Evolutionary conservation across 2,888 invertebrate genomes (phyloP), one percentile per base, ranked within the genome.

Genomic region (Schizotus pectinicornis): DNA sequence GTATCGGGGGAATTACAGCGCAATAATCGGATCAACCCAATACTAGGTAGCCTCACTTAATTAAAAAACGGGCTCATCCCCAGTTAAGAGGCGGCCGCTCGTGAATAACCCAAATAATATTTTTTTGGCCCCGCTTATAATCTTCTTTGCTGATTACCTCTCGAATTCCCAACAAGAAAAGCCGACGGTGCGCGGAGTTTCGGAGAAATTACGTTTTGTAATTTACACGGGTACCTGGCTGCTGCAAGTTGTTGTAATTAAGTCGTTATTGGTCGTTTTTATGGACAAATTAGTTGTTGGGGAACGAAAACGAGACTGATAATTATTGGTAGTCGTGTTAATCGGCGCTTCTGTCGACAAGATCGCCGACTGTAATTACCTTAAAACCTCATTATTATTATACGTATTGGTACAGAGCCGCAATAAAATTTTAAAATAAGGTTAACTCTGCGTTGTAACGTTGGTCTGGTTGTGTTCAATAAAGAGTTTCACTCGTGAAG

Each of bases 351-450:
- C 49, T 42, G 43, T 48, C 45, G 14, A 42, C 39, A 30, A 53
- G 49, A 47, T 30, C 9, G 48, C 53, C 49, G 49, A 49, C 49
- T 42, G 41, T 58, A 58, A 58, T 58, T 58, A 58, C 41, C 39
- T 41, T 49, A 56, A 56, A 56, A 56, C 49, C 55, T 56, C 55
- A 48, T 56, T 56, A 56, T 42, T 49, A 43, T 56, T 56, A n/a
- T n/a, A n/a, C n/a, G n/a, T n/a, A 56, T 56, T 56, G 35, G 49
- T 56, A 32, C 41, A 43, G 49, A 49, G 48, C 32, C 38, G 43
- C 42, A 49, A 56, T 49, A 56, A 56, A 49, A 42, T 32, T 35
- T 47, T 36, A 30, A 37, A 41, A 22, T 3, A 3, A 22, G 5
- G 22, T 22, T 22, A 22, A 22, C 22, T 22, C 5, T 22, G 5